These are phyloP conservation scores for Hippocampus guttulatus DNA, from an alignment of 2,113 vertebrate genomes.

Conservation along the genomic window DNA sequence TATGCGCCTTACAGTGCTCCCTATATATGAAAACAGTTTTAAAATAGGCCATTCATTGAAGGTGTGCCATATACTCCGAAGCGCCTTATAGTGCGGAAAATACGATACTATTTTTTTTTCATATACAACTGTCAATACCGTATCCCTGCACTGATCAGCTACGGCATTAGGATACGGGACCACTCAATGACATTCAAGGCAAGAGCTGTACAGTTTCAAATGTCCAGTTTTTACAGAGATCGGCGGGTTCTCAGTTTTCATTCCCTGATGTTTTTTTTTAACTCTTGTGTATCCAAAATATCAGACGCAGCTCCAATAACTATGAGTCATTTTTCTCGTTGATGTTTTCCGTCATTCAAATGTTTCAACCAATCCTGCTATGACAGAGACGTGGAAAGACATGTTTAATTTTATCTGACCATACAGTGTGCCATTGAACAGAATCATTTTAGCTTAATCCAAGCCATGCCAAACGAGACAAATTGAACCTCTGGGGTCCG, in stretches of 20 bases:
- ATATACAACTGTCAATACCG: too few relatives aligned
- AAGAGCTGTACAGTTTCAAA: too few relatives aligned
- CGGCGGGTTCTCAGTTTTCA: too few relatives aligned
- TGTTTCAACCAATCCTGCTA: neutral
- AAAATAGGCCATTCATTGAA: too few relatives aligned
- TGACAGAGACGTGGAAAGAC: constrained; percentile 7
- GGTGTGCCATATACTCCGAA: too few relatives aligned
- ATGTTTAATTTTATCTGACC: constrained; percentile 13
- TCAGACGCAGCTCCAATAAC: neutral
- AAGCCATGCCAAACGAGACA: constrained; percentile 6
- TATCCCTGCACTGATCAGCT: too few relatives aligned
- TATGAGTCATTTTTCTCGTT: neutral
- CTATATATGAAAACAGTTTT: too few relatives aligned
- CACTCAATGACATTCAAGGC: neutral
- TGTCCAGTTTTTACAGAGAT: too few relatives aligned
- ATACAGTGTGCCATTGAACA: constrained; percentile 25
- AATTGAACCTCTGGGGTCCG: neutral
- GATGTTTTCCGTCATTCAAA: neutral
- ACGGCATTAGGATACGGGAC: neutral
- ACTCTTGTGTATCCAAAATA: neutral
- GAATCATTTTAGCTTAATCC: constrained; percentile 6
- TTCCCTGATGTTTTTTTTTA: too few relatives aligned
- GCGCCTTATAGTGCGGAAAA: too few relatives aligned
- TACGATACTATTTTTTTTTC: too few relatives aligned
- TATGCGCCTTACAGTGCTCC: too few relatives aligned